Evolutionary conservation across 2,113 vertebrate genomes (phyloP).

Genomic region (Chascanopsetta lugubris): DNA sequence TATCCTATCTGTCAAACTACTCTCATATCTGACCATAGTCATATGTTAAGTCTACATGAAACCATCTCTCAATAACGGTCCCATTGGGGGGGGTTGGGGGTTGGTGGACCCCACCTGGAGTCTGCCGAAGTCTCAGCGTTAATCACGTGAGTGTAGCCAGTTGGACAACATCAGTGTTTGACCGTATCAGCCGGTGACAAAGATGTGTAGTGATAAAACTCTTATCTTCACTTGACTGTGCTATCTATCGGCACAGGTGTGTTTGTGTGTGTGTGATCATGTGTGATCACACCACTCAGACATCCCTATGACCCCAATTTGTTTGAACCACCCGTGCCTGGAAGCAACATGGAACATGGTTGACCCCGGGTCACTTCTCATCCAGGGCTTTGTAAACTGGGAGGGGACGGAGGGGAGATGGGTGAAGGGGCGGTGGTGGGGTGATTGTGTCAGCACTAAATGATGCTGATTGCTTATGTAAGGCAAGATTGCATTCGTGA

Average conservation of each 20-base stretch:
- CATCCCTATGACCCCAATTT: slow-evolving; percentile 70
- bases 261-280: slow-evolving; percentile 10
- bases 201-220: slow-evolving; percentile 22
- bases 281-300: slow-evolving; percentile 34
- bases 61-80: slow-evolving; percentile 49
- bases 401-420: slow-evolving; percentile 41
- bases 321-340: slow-evolving; percentile 52
- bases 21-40: slow-evolving; percentile 42
- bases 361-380: slow-evolving; percentile 63
- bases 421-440: slow-evolving; percentile 25
- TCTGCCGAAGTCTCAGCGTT: not conserved
- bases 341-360: slow-evolving; percentile 58
- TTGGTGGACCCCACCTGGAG: slow-evolving; percentile 34
- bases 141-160: not conserved
- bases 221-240: slow-evolving; percentile 7
- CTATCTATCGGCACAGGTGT: slow-evolving; percentile 6
- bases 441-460: slow-evolving; percentile 29
- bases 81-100: slow-evolving; percentile 14
- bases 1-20: slow-evolving; percentile 26
- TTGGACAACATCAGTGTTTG: slow-evolving; percentile 1
- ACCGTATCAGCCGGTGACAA: slow-evolving; percentile 4
- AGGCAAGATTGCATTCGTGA: slow-evolving; percentile 27
- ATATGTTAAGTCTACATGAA: slow-evolving; percentile 52
- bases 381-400: slow-evolving; percentile 54
- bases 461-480: slow-evolving; percentile 38